Evolutionary conservation across 1,140 invertebrate genomes (phyloP).

Genomic region (Agrypnia vestita): DNA sequence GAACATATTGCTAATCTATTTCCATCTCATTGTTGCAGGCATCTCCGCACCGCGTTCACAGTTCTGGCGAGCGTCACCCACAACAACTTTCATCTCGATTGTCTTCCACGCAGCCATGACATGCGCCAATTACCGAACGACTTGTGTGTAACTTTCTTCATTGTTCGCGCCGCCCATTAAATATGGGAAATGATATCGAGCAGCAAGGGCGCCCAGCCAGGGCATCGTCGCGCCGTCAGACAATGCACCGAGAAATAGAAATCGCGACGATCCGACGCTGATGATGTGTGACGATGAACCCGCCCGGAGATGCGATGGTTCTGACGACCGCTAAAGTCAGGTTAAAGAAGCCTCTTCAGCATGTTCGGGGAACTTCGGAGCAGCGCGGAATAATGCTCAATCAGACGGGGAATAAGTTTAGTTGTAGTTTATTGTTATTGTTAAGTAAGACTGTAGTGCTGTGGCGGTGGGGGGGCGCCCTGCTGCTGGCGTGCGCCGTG

Average conservation of each 20-base stretch:
- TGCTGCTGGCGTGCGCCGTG: constrained; percentile 6
- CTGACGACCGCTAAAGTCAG: constrained; percentile 52
- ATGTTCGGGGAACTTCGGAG: not conserved
- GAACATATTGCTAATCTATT: constrained; percentile 7
- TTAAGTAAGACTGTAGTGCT: constrained; percentile 7
- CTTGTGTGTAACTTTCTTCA: constrained; percentile 57
- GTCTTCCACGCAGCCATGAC: constrained; percentile 51
- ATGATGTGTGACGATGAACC: constrained; percentile 39
- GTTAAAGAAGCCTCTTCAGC: constrained; percentile 52
- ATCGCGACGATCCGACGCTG: not conserved
- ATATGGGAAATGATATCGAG: constrained; percentile 34
- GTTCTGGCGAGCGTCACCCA: constrained; percentile 35
- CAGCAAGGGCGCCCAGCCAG: constrained; percentile 21
- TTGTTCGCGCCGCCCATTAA: constrained; percentile 31
- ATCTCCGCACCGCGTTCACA: not conserved
- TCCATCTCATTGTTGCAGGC: constrained; percentile 52
- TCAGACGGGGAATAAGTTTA: constrained; percentile 30
- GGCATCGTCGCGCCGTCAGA: constrained; percentile 5
- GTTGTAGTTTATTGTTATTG: constrained; percentile 6
- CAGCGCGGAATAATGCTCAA: constrained; percentile 40
- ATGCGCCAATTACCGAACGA: constrained; percentile 53
- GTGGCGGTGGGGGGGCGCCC: not conserved
- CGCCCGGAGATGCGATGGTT: constrained; percentile 45
- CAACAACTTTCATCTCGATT: constrained; percentile 57
- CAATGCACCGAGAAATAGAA: constrained; percentile 8